These are phyloP conservation scores for Muscidifurax raptorellus DNA, from an alignment of 1,140 invertebrate genomes.

Conservation along the genomic window DNA sequence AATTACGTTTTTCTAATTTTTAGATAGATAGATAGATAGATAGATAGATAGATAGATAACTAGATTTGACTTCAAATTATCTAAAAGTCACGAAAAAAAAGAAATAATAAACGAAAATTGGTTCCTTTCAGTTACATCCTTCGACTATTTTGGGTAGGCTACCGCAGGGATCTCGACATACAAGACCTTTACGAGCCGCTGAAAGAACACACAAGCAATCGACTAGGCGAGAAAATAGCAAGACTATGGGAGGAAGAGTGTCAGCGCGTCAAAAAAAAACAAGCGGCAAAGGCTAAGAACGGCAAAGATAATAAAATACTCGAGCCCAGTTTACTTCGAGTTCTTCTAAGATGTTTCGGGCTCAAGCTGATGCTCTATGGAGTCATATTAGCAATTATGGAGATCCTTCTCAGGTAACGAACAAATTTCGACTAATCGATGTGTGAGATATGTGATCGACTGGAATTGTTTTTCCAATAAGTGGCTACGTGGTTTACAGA, in stretches of 20 bases:
- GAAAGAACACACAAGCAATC: slow-evolving; percentile 76
- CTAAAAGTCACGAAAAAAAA: not conserved
- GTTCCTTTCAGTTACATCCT: slow-evolving; percentile 78
- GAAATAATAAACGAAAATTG: no score
- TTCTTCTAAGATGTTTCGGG: slow-evolving; percentile 77
- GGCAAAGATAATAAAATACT: slow-evolving; percentile 57
- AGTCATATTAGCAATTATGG: slow-evolving; percentile 73
- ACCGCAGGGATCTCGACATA: slow-evolving; percentile 81
- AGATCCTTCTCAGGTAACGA: slow-evolving; percentile 76
- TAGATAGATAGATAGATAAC: no score
- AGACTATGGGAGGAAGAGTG: slow-evolving; percentile 67
- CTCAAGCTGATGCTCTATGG: slow-evolving; percentile 74
- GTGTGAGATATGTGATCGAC: not conserved
- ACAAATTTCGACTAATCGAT: not conserved
- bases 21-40: no score
- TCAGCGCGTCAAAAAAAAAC: slow-evolving; percentile 56
- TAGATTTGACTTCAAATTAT: no score
- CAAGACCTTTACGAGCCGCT: slow-evolving; percentile 83
- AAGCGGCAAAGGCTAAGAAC: slow-evolving; percentile 50
- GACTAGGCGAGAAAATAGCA: slow-evolving; percentile 73
- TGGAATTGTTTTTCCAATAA: no score
- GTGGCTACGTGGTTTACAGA: no score
- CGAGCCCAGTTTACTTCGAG: slow-evolving; percentile 76
- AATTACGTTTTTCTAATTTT: no score
- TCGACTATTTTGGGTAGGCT: slow-evolving; percentile 81